phyloP scores from a whole-genome alignment of 2,797 vertebrate species.

The Hapalemur alaotrensis region DNA sequence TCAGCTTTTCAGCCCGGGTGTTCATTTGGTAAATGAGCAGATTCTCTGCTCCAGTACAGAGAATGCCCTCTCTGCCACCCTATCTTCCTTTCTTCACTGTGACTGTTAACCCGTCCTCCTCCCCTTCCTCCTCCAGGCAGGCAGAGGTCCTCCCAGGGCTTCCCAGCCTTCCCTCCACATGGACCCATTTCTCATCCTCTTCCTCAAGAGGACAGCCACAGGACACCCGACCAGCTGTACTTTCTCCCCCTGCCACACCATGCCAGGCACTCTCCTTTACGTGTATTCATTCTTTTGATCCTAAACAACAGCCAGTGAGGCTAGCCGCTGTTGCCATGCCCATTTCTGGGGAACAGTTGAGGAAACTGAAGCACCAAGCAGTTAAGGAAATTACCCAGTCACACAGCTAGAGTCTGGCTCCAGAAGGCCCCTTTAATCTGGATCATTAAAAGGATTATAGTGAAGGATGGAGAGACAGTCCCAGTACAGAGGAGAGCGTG shows the following conservation, averaged over 20 bases:
- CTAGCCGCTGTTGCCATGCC: not conserved
- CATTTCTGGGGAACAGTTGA: not conserved
- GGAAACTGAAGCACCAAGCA: not conserved
- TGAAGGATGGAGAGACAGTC: not conserved
- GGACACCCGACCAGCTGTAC: no score
- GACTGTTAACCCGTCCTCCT: not conserved
- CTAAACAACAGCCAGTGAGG: not conserved
- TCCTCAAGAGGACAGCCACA: not conserved
- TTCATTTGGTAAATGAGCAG: not conserved
- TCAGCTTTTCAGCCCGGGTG: not conserved
- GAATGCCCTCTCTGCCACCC: no score
- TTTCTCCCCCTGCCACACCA: not conserved
- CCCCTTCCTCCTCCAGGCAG: not conserved
- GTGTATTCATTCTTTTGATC: not conserved
- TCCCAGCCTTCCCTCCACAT: not conserved
- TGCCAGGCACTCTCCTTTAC: not conserved
- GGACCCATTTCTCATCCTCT: not conserved
- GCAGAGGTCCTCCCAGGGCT: not conserved
- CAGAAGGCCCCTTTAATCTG: not conserved
- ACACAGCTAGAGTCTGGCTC: not conserved
- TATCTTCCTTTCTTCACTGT: not conserved
- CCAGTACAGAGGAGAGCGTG: not conserved
- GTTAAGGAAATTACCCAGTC: not conserved
- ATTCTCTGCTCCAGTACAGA: not conserved
- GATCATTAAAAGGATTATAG: not conserved